A percentile compares a stretch with the other conserved stretches of the same genome.
These are phyloP conservation scores for Drosophila serrata DNA, from an alignment of 1,140 invertebrate genomes.

Conservation along the genomic window DNA sequence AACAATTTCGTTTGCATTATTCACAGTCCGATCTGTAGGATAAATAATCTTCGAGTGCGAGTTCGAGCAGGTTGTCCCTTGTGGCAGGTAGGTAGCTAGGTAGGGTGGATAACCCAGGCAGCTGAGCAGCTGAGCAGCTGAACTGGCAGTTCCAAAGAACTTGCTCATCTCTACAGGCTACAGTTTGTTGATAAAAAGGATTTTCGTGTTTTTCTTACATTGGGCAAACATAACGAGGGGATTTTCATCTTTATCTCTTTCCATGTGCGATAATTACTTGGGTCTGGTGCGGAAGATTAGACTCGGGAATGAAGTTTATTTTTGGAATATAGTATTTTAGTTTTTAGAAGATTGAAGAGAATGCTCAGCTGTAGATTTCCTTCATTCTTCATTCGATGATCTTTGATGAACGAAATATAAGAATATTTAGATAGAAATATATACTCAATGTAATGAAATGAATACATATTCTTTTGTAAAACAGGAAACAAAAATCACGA, in stretches of 20 bases:
- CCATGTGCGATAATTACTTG: not conserved
- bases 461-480: not conserved
- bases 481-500: not conserved
- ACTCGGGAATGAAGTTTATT: too few species aligned
- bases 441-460: not conserved
- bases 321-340: not conserved
- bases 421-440: too few species aligned
- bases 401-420: not conserved
- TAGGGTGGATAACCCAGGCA: slow-evolving; percentile 6
- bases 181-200: slow-evolving; percentile 63
- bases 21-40: slow-evolving; percentile 41
- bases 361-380: not conserved
- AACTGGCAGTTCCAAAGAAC: slow-evolving; percentile 22
- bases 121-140: slow-evolving; percentile 32
- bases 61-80: slow-evolving; percentile 31
- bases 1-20: slow-evolving; percentile 66
- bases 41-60: slow-evolving; percentile 35
- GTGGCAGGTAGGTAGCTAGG: slow-evolving; percentile 41
- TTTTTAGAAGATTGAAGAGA: not conserved
- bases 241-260: not conserved
- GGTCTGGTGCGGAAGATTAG: not conserved
- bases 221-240: slow-evolving; percentile 34
- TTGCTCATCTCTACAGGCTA: slow-evolving; percentile 20
- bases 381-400: not conserved
- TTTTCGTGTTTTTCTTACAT: slow-evolving; percentile 66